Base-by-base conservation (phyloP, 2,888 invertebrate genomes). In the Tribolium freemani region DNA sequence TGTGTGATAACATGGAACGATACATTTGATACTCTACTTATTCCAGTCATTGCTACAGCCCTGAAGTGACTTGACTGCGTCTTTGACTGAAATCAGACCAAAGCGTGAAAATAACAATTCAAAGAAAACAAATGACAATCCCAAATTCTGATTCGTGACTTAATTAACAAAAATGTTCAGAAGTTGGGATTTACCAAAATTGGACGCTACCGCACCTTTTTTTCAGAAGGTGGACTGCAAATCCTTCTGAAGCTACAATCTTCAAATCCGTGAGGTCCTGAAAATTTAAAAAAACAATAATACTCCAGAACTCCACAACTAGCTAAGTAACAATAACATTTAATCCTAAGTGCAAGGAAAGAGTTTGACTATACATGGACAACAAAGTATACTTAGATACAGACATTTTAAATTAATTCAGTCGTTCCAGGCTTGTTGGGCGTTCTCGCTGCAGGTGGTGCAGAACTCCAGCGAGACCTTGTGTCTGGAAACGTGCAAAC, bases 401-500 rank as follows among this genome's bases (percentile, higher is more conserved):
- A 82, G 83, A 84, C 83, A 83, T 83, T 84, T 83, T 78, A 77
- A 61, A 38, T 10, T 67, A 5, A 70, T 78, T 79, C 70, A 78
- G 46, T 78, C 67, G 46, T 75, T 79, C 84, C 84, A 84, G 9
- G 79, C 75, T 16, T 79, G 51, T 11, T 69, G 60, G n/a, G 88
- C 86, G 74, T 88, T 89, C 69, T 87, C 87, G 79, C 89, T 88
- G 77, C 90, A 91, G 30, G 84, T 84, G 1, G 88, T 84, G 80
- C 91, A 91, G 79, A 89, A 90, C 79, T 90, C 90, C 71, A 90
- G 80, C 0, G 90, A 90, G 38, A 90, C 87, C 80, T 86, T 87
- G 54, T 88, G 88, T 46, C 88, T 88, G 71, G 89, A 88, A 10
- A 90, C 87, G 78, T 91, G 90, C 9, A 91, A 83, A 79, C 90